phyloP scores from a whole-genome alignment of 2,888 invertebrate species.

The Pherbina coryleti region DNA sequence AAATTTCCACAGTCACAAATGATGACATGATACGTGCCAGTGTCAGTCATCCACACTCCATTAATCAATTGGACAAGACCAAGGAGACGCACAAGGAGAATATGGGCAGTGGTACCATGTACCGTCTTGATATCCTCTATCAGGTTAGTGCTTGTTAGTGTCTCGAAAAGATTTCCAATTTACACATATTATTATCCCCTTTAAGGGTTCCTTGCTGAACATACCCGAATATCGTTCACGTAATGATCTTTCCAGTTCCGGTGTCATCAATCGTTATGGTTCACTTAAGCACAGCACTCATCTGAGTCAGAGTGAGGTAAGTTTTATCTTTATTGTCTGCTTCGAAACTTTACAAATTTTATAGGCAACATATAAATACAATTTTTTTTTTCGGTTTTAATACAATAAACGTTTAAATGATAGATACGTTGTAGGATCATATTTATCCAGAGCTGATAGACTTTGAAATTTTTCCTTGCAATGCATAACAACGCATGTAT shows the following conservation, averaged over 20 bases:
- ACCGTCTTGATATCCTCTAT: conserved; percentile 90
- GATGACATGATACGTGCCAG: conserved; percentile 72
- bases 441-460: too few species aligned
- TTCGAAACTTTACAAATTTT: neutral
- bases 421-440: too few species aligned
- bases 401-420: too few species aligned
- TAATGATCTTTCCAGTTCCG: conserved; percentile 70
- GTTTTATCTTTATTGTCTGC: conserved; percentile 29
- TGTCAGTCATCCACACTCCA: conserved; percentile 76
- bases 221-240: conserved; percentile 72
- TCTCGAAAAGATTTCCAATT: neutral
- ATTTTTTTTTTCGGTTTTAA: neutral
- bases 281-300: conserved; percentile 65
- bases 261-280: conserved; percentile 65
- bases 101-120: conserved; percentile 82
- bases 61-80: conserved; percentile 52
- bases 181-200: neutral
- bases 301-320: conserved; percentile 58
- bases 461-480: too few species aligned
- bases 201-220: conserved; percentile 72
- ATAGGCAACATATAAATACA: neutral
- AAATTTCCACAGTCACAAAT: conserved; percentile 49
- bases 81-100: conserved; percentile 54
- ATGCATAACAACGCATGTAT: too few species aligned
- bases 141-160: conserved; percentile 73